Conservation (phyloP, 1,140 invertebrate species). For the Scaptomyza pallida region DNA sequence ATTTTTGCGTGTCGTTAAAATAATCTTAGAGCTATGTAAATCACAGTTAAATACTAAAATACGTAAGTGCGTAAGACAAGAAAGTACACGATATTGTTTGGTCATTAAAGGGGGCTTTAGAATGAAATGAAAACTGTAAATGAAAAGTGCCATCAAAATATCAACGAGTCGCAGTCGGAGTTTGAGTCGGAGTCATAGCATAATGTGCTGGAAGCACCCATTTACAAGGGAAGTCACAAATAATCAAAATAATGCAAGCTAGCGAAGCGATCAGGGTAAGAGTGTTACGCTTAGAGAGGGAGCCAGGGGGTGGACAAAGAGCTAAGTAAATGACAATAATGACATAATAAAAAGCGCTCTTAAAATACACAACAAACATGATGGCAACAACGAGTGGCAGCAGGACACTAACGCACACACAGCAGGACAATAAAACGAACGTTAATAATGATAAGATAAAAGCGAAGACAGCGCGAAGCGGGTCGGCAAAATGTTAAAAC, state of each 20-base stretch:
- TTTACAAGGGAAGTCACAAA: conserved; percentile 62
- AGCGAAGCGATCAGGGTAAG: conserved; percentile 27
- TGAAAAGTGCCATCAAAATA: conserved; percentile 56
- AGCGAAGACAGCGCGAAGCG: conserved; percentile 45
- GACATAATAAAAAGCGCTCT: conserved; percentile 79
- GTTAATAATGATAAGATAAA: conserved; percentile 82
- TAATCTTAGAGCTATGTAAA: conserved; percentile 36
- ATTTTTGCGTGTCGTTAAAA: conserved; percentile 34
- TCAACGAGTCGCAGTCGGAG: conserved; percentile 45
- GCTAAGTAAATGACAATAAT: conserved; percentile 79
- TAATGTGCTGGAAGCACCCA: conserved; percentile 69
- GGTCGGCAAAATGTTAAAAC: conserved; percentile 75
- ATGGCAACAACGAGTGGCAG: conserved; percentile 47
- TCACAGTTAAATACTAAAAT: conserved; percentile 21
- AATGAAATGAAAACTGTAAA: conserved; percentile 43
- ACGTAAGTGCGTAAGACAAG: conserved; percentile 13
- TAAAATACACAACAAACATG: conserved; percentile 67
- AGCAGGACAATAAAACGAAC: conserved; percentile 78
- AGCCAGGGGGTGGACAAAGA: conserved; percentile 25
- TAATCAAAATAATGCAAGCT: conserved; percentile 73
- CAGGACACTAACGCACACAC: conserved; percentile 19
- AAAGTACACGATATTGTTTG: conserved; percentile 32
- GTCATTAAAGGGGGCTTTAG: conserved; percentile 32
- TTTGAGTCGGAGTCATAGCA: conserved; percentile 27
- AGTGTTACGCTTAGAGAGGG: background rate